A percentile compares a stretch with the other conserved stretches of the same genome.
These are phyloP conservation scores for Lutjanus campechanus DNA, from an alignment of 2,797 vertebrate genomes.

Conservation along the genomic window DNA sequence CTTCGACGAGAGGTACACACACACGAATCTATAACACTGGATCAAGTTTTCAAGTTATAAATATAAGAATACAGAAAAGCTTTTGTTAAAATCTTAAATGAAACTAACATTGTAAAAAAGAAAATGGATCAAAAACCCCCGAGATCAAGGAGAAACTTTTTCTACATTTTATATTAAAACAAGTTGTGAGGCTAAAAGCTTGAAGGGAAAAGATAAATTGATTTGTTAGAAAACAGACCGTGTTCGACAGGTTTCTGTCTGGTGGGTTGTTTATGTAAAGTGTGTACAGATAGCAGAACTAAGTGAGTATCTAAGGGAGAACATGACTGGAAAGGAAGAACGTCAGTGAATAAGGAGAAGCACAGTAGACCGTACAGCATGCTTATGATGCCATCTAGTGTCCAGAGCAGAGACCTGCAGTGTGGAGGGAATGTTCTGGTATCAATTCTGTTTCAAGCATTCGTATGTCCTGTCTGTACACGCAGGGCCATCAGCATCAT, in stretches of 20 bases:
- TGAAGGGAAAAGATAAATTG: background rate
- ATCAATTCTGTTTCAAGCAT: background rate
- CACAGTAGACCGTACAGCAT: background rate
- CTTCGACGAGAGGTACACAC: conserved; percentile 93
- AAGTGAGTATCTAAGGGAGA: background rate
- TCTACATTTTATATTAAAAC: background rate
- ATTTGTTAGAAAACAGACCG: background rate
- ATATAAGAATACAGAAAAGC: background rate
- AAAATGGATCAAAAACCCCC: background rate
- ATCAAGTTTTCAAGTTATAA: background rate
- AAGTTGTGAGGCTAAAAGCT: background rate
- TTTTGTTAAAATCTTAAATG: background rate
- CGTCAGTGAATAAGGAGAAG: background rate
- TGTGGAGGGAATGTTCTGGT: background rate
- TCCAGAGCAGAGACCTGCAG: conserved; percentile 29
- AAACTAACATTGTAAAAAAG: background rate
- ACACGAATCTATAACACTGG: background rate
- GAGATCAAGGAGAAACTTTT: background rate
- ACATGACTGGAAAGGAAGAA: background rate
- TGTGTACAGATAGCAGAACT: background rate
- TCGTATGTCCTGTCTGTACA: background rate
- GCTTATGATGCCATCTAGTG: conserved; percentile 61
- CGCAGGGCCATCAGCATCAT: conserved; percentile 95
- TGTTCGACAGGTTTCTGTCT: background rate
- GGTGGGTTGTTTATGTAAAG: no score